A percentile compares a stretch with the other conserved stretches of the same genome.
phyloP scores from a whole-genome alignment of 2,113 vertebrate species.

The Passer domesticus region DNA sequence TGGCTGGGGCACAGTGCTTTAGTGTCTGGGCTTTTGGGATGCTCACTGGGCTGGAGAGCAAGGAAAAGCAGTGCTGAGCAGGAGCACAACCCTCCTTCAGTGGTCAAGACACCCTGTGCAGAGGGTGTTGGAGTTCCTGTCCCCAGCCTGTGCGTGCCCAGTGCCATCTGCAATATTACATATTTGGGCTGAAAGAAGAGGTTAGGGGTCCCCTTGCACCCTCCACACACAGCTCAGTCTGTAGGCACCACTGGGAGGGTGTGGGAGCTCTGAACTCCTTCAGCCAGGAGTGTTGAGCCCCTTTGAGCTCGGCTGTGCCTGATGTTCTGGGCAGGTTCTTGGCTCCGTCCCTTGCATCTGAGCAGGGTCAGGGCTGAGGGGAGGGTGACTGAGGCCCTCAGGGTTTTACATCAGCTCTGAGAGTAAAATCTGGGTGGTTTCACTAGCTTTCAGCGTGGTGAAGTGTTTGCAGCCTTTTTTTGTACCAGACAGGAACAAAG shows the following conservation, averaged over 20 bases:
- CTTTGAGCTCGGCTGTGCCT: fast-evolving
- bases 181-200: neutral
- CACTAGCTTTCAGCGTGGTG: neutral
- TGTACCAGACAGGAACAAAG: neutral
- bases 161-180: neutral
- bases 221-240: neutral
- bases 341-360: neutral
- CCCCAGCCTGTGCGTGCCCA: fast-evolving
- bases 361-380: neutral
- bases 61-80: neutral
- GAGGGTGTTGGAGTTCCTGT: fast-evolving
- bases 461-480: neutral
- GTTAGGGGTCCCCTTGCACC: neutral
- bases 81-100: neutral
- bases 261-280: neutral
- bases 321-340: fast-evolving
- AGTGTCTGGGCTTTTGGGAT: neutral
- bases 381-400: fast-evolving
- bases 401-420: neutral
- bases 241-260: fast-evolving
- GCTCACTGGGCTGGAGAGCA: neutral
- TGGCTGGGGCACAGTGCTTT: neutral
- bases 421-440: neutral
- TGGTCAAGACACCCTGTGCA: neutral
- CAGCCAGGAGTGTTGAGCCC: neutral